Evolutionary conservation across 2,888 invertebrate species (phyloP), one percentile per base, ranked within the genome.

Genomic region (Heterodera filipjevi): DNA sequence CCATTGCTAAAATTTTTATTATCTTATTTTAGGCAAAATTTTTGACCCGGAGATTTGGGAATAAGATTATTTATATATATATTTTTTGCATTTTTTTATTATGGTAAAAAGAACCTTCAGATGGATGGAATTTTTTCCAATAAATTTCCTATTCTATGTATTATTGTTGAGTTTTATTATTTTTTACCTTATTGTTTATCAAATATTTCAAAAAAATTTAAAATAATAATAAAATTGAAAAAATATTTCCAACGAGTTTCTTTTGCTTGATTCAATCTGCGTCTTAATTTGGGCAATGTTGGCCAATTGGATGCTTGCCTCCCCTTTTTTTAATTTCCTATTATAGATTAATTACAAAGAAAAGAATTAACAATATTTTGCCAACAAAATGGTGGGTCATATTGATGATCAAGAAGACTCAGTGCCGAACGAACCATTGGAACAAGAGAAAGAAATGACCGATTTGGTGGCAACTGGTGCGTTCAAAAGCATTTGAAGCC

Each of bases 391-490:
- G 73, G 27, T 32, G 35, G 49, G 64, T 0, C 35, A 53, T 12
- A 35, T n/a, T 49, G n/a, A 73, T 22, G 14, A 32, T 14, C n/a
- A 27, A 46, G 73, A 73, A 73, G 19, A 39, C 3, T 5, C 27
- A n/a, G 1, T 64, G 64, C 27, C 39, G 3, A 71, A 32, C 32
- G 30, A 32, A 1, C 27, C 53, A 44, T 27, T 27, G 19, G 10
- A 27, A 35, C 22, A 6, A 2, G 32, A 73, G n/a, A 46, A 73
- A n/a, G 14, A 73, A 73, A 49, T 49, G 14, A 27, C 33, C 53
- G 64, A 73, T 33, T 49, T 73, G 64, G n/a, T 46, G 14, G 73
- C 73, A 22, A 49, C 46, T 3, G 73, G 73, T 73, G n/a, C 14
- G 49, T 44, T 39, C n/a, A 27, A 35, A 16, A 39, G 14, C 12